phyloP scores from a whole-genome alignment of 2,797 vertebrate species.

The Cyclura pinguis region DNA sequence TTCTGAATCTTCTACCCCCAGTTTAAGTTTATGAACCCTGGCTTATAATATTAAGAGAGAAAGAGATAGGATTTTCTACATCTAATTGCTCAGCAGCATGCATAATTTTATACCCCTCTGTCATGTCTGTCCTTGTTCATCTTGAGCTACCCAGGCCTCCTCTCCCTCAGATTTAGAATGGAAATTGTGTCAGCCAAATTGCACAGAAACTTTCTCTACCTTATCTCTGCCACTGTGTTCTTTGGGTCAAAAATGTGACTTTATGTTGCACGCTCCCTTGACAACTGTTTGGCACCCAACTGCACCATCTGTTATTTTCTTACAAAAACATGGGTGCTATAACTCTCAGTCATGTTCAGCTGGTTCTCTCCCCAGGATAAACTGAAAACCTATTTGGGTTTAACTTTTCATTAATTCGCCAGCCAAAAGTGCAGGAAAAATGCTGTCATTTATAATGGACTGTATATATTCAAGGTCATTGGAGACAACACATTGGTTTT shows the following conservation, averaged over 20 bases:
- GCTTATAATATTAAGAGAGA: too few species aligned
- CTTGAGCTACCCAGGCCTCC: neutral
- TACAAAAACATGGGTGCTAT: conserved; percentile 2
- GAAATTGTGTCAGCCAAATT: neutral
- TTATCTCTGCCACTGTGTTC: conserved; percentile 1
- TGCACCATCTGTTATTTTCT: conserved; percentile 32
- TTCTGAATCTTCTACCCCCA: too few species aligned
- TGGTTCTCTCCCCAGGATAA: conserved; percentile 29
- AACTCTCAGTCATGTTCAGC: conserved; percentile 18
- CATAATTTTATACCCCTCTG: too few species aligned
- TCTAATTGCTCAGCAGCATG: too few species aligned
- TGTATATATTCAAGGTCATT: conserved; percentile 73
- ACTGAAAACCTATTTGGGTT: conserved; percentile 61
- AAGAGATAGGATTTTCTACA: too few species aligned
- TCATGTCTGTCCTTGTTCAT: too few species aligned
- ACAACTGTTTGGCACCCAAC: conserved; percentile 11
- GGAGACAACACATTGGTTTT: conserved; percentile 68
- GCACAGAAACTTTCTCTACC: neutral
- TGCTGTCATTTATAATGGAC: conserved; percentile 69
- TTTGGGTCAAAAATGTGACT: accelerated
- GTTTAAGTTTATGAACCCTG: too few species aligned
- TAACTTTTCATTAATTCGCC: conserved; percentile 57
- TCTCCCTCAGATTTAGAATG: neutral
- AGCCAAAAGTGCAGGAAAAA: conserved; percentile 52
- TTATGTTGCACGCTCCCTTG: neutral